A percentile compares a stretch with the other conserved stretches of the same genome.
These are phyloP conservation scores for Euglossa dilemma DNA, from an alignment of 1,140 invertebrate species.

Conservation along the genomic window DNA sequence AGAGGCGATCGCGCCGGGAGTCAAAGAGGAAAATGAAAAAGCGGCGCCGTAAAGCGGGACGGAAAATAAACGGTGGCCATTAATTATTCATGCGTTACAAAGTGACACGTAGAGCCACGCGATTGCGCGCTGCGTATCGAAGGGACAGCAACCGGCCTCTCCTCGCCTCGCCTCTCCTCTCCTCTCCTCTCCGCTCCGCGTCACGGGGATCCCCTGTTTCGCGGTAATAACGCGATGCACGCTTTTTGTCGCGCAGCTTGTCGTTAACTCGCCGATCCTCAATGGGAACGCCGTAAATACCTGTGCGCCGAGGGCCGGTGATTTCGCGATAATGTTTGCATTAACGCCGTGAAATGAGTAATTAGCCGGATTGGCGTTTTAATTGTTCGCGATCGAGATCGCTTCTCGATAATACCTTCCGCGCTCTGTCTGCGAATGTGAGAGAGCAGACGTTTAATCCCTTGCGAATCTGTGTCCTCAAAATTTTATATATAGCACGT, in stretches of 20 bases:
- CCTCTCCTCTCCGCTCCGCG: no score
- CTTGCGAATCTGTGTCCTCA: no score
- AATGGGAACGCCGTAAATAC: neutral
- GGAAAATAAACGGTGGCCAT: constrained; percentile 41
- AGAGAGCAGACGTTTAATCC: no score
- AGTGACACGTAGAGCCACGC: constrained; percentile 49
- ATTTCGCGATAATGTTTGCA: neutral
- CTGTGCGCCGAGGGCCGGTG: no score
- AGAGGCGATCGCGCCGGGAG: neutral
- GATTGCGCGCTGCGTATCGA: constrained; percentile 35
- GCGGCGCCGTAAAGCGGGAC: constrained; percentile 10
- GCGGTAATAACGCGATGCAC: constrained; percentile 12
- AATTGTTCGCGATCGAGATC: no score
- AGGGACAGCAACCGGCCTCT: constrained; percentile 14
- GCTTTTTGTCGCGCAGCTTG: constrained; percentile 33
- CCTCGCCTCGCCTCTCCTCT: no score
- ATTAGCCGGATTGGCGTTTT: neutral
- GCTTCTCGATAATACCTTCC: no score
- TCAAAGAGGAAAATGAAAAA: constrained; percentile 21
- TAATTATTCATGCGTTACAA: constrained; percentile 61
- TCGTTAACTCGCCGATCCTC: constrained; percentile 39
- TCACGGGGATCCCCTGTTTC: constrained; percentile 45
- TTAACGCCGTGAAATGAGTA: neutral
- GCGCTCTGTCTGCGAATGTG: no score
- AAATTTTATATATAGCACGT: no score